These are phyloP conservation scores for Sylvia borin DNA, from an alignment of 2,797 vertebrate species.

Conservation along the genomic window DNA sequence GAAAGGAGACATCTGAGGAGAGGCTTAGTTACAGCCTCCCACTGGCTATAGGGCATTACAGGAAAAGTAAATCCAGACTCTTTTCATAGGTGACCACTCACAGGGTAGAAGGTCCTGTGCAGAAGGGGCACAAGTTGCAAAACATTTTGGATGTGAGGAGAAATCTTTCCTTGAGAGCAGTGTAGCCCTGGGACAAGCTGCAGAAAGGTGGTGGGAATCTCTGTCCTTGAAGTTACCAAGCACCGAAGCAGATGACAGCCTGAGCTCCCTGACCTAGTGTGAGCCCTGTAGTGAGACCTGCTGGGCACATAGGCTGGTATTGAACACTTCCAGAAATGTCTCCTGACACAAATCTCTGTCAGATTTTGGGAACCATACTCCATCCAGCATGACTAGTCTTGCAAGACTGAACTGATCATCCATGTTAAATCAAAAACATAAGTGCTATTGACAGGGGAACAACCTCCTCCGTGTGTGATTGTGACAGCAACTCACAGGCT, in stretches of 20 bases:
- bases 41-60: not conserved
- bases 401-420: not conserved
- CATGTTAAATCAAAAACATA: not conserved
- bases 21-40: not conserved
- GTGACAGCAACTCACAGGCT: not conserved
- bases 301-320: accelerated
- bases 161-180: not conserved
- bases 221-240: not conserved
- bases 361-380: not conserved
- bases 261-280: not conserved
- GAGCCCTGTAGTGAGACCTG: not conserved
- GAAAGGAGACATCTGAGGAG: not conserved
- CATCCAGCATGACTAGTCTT: not conserved
- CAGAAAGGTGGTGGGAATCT: not conserved
- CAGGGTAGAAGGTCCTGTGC: not conserved
- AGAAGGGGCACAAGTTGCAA: not conserved
- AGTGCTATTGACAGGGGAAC: not conserved
- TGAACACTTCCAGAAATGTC: not conserved
- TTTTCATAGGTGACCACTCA: not conserved
- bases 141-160: not conserved
- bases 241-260: not conserved
- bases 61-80: not conserved
- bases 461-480: not conserved
- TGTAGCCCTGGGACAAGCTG: not conserved
- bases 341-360: not conserved